phyloP scores from a whole-genome alignment of 2,113 vertebrate species.

The Mobula birostris region DNA sequence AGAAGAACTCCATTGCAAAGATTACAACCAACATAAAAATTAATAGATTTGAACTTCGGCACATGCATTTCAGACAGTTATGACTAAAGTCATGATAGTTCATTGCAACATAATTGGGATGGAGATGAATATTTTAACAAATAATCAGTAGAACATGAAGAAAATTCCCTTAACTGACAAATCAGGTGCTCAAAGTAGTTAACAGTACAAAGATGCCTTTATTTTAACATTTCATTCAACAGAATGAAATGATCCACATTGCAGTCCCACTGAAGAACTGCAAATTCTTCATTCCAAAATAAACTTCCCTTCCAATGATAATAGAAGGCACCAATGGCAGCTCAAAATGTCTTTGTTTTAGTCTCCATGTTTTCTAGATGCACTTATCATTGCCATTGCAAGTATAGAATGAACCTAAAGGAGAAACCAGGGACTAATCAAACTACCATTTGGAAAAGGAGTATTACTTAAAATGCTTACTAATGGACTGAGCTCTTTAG shows the following conservation, averaged over 20 bases:
- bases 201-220: not conserved
- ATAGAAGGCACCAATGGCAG: not conserved
- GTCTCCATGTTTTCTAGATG: not conserved
- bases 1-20: not conserved
- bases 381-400: not conserved
- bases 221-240: not conserved
- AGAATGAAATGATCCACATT: not conserved
- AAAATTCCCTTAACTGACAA: not conserved
- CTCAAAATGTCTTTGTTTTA: not conserved
- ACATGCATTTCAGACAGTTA: not conserved
- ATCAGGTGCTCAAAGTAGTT: not conserved
- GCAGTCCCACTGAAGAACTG: too few relatives aligned
- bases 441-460: not conserved
- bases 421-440: not conserved
- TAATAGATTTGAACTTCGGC: not conserved
- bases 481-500: conserved; percentile 15
- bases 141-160: not conserved
- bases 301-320: not conserved
- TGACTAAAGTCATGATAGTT: not conserved
- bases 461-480: not conserved
- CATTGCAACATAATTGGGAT: not conserved
- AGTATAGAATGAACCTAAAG: not conserved
- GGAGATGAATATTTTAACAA: not conserved
- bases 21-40: not conserved
- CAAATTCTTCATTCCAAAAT: not conserved